Evolutionary conservation across 2,797 vertebrate genomes (phyloP), one percentile per base, ranked within the genome.

Genomic region (Loris lydekkerianus): DNA sequence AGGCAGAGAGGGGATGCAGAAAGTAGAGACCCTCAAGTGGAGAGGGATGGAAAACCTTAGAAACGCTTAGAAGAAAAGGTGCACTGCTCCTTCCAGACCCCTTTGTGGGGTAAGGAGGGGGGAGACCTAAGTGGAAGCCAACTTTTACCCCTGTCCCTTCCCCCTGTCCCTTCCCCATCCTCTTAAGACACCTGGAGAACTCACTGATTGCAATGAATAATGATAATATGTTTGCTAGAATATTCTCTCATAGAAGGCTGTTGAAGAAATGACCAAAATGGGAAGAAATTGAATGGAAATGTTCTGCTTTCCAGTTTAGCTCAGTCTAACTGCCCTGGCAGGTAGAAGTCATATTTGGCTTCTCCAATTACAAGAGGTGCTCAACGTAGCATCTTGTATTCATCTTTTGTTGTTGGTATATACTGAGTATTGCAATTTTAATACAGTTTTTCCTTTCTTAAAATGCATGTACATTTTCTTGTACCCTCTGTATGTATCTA

Each of bases 261-360:
- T 70, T 31, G 49, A 61, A 89, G 76, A 95, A 60, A 75, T 69
- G 17, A 46, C 87, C 53, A 8, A 53, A 92, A 67, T 49, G 43
- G 43, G 29, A 89, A 34, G 75, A 10, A 37, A 46, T 11, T 85
- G 63, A 80, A 65, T 7, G 80, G 72, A 91, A 53, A 25, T 31
- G 25, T 60, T 81, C 63, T 85, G 75, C 1, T 78, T 91, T 76
- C 72, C n/a, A 49, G 49, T n/a, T 92, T 15, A 23, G 53, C 40
- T 85, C 69, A 18, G 18, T 56, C 75, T 72, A n/a, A 84, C 37
- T 34, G 20, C 63, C 60, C 49, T n/a, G 58, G 69, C 46, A 76
- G 58, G 37, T 4, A 3, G 49, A 53, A 53, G 49, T 53, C 49
- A 53, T 53, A 53, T 53, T 14, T 46, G 46, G 46, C 46, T 46